These are phyloP conservation scores for Mormyrops attenuatus DNA, from an alignment of 2,797 vertebrate genomes.

Conservation along the genomic window DNA sequence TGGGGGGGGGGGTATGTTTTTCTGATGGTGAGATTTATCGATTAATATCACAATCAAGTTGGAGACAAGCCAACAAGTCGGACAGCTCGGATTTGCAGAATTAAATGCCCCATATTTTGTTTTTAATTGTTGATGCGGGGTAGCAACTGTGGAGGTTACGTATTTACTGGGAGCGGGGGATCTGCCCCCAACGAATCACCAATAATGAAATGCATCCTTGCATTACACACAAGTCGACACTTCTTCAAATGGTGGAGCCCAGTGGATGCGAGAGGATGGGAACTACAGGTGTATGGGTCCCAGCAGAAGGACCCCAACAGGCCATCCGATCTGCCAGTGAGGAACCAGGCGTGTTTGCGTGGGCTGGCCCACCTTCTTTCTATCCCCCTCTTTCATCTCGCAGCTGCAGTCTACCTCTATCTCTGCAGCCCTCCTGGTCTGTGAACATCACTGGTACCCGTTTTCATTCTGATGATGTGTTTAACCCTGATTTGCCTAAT, in stretches of 20 bases:
- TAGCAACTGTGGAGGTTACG: neutral
- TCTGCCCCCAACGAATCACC: neutral
- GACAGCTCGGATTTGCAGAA: neutral
- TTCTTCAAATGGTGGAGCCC: neutral
- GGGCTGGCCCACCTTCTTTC: neutral
- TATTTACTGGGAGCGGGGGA: neutral
- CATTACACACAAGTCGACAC: neutral
- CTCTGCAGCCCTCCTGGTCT: neutral
- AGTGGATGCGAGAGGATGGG: neutral
- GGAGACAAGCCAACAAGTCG: neutral
- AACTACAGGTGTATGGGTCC: too few species aligned
- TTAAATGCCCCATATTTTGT: neutral
- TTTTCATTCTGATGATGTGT: neutral
- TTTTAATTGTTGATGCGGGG: neutral
- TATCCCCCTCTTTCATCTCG: neutral
- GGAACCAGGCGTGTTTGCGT: neutral
- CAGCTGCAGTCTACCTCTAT: neutral
- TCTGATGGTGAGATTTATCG: neutral
- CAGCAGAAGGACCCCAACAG: neutral
- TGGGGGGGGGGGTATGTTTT: neutral
- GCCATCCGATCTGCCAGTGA: neutral
- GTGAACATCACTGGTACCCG: too few species aligned
- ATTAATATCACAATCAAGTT: neutral
- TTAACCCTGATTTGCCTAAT: slow-evolving; percentile 12
- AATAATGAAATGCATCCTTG: neutral